Percentiles rank a stretch among this genome's conserved stretches.
Conservation (phyloP, 1,140 invertebrate genomes). For the Hyles vespertilio region DNA sequence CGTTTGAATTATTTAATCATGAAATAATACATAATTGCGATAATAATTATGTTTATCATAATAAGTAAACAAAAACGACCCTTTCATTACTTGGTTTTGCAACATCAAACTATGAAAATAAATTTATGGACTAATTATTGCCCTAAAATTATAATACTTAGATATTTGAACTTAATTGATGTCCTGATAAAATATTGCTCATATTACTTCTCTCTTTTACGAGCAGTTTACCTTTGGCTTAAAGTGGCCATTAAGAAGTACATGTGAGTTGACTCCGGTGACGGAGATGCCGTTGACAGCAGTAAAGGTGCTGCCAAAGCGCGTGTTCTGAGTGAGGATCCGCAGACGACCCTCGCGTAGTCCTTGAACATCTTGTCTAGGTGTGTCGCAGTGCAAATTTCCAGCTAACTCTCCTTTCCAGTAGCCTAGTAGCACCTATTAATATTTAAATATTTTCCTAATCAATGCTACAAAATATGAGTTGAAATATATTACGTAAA, state of each 20-base stretch:
- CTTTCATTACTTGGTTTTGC: too few relatives aligned
- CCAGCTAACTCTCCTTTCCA: constrained; percentile 34
- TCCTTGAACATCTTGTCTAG: constrained; percentile 35
- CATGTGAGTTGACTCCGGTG: constrained; percentile 42
- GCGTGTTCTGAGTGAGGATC: constrained; percentile 35
- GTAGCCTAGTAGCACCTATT: constrained; percentile 45
- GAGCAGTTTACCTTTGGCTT: constrained; percentile 38
- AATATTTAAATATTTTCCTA: neutral
- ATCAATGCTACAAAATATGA: neutral
- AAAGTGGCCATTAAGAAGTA: constrained; percentile 39
- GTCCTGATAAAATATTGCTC: too few relatives aligned
- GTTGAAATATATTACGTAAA: too few relatives aligned
- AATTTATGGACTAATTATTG: too few relatives aligned
- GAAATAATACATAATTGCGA: too few relatives aligned
- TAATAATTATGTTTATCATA: too few relatives aligned
- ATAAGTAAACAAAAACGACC: too few relatives aligned
- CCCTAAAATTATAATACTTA: too few relatives aligned
- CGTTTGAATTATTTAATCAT: too few relatives aligned
- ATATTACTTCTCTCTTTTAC: too few relatives aligned
- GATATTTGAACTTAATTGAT: too few relatives aligned
- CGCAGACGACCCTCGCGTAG: constrained; percentile 37
- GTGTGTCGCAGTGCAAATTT: constrained; percentile 36
- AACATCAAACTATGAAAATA: too few relatives aligned
- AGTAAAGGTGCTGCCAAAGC: constrained; percentile 27
- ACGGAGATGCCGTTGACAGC: constrained; percentile 45